Evolutionary conservation across 2,888 invertebrate species (phyloP), one percentile per base, ranked within the genome.

Genomic region (Diabrotica balteata): DNA sequence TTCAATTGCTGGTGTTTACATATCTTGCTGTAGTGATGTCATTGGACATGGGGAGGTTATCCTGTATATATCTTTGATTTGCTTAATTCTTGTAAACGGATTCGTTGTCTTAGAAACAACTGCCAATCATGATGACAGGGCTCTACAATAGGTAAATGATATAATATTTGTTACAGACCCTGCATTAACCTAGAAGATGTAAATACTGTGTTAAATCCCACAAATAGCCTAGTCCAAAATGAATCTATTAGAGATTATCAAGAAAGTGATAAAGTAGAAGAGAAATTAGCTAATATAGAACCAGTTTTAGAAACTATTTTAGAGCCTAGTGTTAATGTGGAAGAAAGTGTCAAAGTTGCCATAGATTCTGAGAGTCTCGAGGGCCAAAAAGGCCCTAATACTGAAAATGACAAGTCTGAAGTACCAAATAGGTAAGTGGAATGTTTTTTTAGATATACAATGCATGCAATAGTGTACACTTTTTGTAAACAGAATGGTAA

Each of bases 291-390:
- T 43, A 58, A 46, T 11, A 60, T 17, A 62, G 17, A 47, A 50
- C 11, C 50, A n/a, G 66, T 50, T 8, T 42, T 46, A 42, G 63
- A 62, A 59, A 51, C 62, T 67, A 42, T 67, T 55, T 49, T 75
- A 60, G 75, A 75, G 62, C 75, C 75, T 46, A 75, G 75, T 70
- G 67, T 69, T n/a, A 75, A 74, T 70, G 67, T 69, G 10, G 73
- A 75, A 61, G 67, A 62, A 44, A 73, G 68, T 64, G 62, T 71
- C 43, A 67, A 69, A 58, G 69, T 70, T 51, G 68, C 72, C 58
- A 68, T 72, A 47, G 49, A 71, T 62, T 62, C 72, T 55, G 72
- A 59, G 51, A 72, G 73, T 22, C 54, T 60, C 55, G 54, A 64
- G 50, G 57, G 43, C 17, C 51, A 45, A 43, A 57, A 55, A 7